A percentile compares a stretch with the other conserved stretches of the same genome.
Evolutionary conservation across 2,113 vertebrate genomes (phyloP).

Genomic region (Corynorhinus townsendii): DNA sequence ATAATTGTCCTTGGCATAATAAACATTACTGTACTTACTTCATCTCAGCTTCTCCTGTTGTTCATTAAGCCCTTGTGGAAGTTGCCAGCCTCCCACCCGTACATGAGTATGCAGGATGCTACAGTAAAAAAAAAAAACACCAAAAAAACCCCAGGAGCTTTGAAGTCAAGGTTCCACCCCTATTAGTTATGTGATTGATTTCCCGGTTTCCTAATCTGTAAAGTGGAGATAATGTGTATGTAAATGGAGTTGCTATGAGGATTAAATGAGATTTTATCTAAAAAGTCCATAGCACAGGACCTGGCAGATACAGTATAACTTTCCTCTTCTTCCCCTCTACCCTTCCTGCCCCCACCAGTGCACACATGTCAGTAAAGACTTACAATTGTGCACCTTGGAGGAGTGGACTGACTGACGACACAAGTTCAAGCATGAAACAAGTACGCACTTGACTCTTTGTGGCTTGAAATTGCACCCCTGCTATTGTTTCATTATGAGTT

Average conservation of each 20-base stretch:
- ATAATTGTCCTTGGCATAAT: conserved; percentile 13
- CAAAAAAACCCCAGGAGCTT: not conserved
- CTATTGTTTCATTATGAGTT: conserved; percentile 12
- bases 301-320: not conserved
- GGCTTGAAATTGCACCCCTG: conserved; percentile 5
- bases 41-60: conserved; percentile 36
- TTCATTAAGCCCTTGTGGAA: conserved; percentile 26
- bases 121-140: not conserved
- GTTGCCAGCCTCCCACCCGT: conserved; percentile 20
- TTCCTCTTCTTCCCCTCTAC: not conserved
- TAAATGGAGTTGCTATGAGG: not conserved
- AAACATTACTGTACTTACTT: not conserved
- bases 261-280: not conserved
- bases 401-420: not conserved
- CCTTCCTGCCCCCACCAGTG: not conserved
- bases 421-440: not conserved
- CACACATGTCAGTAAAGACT: not conserved
- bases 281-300: not conserved
- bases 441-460: not conserved
- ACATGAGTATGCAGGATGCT: not conserved
- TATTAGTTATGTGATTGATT: conserved; percentile 35
- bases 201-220: conserved; percentile 45
- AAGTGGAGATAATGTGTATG: not conserved
- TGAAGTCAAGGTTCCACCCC: not conserved
- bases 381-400: not conserved